Conservation (phyloP, 2,888 invertebrate genomes). For the Pimpla rufipes region DNA sequence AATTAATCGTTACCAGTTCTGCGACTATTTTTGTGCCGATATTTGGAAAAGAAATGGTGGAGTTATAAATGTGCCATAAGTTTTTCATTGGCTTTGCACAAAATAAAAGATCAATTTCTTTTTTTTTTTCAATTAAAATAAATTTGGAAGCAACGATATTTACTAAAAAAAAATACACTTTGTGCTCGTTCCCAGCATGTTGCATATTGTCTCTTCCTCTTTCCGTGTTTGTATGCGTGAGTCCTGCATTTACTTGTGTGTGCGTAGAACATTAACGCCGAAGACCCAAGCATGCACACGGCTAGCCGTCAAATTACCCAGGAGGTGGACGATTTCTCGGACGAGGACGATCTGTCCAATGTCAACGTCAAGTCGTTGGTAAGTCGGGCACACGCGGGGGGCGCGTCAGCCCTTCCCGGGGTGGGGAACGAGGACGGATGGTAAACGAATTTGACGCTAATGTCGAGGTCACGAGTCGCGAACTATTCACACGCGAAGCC, state of each 20-base stretch:
- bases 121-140: background rate
- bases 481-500: conserved; percentile 44
- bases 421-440: conserved; percentile 31
- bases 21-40: background rate
- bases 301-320: conserved; percentile 78
- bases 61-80: too few species aligned
- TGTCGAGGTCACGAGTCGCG: conserved; percentile 46
- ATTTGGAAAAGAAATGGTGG: background rate
- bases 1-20: too few species aligned
- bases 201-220: conserved; percentile 9
- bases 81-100: too few species aligned
- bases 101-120: background rate
- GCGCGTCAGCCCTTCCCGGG: conserved; percentile 31
- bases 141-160: background rate
- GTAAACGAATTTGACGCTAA: conserved; percentile 52
- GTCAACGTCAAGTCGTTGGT: conserved; percentile 89
- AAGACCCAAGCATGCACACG: conserved; percentile 82
- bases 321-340: conserved; percentile 82
- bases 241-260: conserved; percentile 75
- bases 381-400: conserved; percentile 82
- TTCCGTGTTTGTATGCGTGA: conserved; percentile 74
- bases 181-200: conserved; percentile 55
- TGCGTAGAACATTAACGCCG: conserved; percentile 81
- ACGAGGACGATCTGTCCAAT: conserved; percentile 87
- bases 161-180: conserved; percentile 13